Conservation (phyloP, 2,888 invertebrate genomes). For the Tanytarsus gracilentus region DNA sequence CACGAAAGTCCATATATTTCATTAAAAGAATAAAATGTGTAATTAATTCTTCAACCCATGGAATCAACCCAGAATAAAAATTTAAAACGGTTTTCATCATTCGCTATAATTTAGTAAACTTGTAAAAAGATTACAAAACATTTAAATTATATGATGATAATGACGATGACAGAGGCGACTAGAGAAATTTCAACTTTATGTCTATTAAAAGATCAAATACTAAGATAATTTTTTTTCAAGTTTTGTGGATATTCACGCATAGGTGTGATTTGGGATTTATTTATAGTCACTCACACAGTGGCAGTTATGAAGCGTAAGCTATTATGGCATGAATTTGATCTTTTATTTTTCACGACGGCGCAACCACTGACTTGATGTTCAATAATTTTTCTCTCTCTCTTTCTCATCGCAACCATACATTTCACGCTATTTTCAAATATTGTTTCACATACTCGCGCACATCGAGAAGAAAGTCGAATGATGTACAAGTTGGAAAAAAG, state of each 20-base stretch:
- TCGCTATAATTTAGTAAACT: too few relatives aligned
- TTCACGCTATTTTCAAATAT: slow-evolving; percentile 1
- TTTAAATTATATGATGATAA: too few relatives aligned
- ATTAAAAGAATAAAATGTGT: too few relatives aligned
- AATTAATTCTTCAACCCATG: too few relatives aligned
- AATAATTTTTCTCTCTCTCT: neutral
- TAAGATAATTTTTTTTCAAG: neutral
- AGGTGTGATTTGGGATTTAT: slow-evolving; percentile 5
- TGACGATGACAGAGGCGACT: too few relatives aligned
- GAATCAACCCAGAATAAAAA: too few relatives aligned
- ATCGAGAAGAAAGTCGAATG: too few relatives aligned
- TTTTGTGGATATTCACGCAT: neutral
- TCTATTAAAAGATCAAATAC: slow-evolving; percentile 12
- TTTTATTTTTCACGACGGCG: neutral
- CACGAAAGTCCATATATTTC: too few relatives aligned
- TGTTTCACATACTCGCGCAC: neutral
- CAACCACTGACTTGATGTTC: slow-evolving; percentile 2
- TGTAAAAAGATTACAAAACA: too few relatives aligned
- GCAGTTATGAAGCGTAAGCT: neutral
- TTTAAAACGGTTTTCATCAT: too few relatives aligned
- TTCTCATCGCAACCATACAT: neutral
- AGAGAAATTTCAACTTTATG: neutral
- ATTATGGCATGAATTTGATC: neutral
- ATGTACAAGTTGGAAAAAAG: too few relatives aligned
- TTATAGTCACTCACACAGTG: neutral